phyloP scores from a whole-genome alignment of 2,113 vertebrate species.

The Neogale vison region DNA sequence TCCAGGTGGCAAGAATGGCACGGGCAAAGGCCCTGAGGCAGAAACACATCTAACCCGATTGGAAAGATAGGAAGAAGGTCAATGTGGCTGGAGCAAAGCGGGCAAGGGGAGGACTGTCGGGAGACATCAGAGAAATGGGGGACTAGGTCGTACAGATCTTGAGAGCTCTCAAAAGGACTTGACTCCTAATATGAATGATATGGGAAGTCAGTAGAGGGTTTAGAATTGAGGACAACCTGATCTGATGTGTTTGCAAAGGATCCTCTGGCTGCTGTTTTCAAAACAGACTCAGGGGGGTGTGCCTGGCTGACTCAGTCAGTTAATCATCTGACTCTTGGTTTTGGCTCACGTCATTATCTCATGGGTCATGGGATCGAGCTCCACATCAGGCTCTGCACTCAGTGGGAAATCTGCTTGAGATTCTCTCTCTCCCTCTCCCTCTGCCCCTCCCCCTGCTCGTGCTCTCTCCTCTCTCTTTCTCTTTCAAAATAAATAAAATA shows the following conservation, averaged over 20 bases:
- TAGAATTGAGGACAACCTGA: background rate
- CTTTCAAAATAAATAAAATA: background rate
- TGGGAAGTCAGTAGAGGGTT: too few relatives aligned
- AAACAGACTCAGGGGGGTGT: background rate
- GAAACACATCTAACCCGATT: accelerated
- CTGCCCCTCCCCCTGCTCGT: too few relatives aligned
- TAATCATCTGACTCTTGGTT: background rate
- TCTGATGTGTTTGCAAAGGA: background rate
- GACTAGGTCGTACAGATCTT: background rate
- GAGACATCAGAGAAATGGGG: background rate
- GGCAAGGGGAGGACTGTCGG: background rate
- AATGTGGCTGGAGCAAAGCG: background rate
- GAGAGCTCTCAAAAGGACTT: background rate
- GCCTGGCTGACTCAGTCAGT: background rate
- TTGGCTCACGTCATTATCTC: background rate
- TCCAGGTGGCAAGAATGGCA: accelerated
- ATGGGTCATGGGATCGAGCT: background rate
- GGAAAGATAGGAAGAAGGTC: background rate
- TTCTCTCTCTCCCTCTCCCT: background rate
- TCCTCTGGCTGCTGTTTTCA: background rate
- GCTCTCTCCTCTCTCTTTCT: background rate
- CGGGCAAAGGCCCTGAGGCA: background rate
- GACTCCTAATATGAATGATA: background rate
- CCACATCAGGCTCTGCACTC: background rate
- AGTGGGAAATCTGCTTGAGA: background rate